Evolutionary conservation across 2,113 vertebrate species (phyloP).

Genomic region (Gallinago jamesoni): DNA sequence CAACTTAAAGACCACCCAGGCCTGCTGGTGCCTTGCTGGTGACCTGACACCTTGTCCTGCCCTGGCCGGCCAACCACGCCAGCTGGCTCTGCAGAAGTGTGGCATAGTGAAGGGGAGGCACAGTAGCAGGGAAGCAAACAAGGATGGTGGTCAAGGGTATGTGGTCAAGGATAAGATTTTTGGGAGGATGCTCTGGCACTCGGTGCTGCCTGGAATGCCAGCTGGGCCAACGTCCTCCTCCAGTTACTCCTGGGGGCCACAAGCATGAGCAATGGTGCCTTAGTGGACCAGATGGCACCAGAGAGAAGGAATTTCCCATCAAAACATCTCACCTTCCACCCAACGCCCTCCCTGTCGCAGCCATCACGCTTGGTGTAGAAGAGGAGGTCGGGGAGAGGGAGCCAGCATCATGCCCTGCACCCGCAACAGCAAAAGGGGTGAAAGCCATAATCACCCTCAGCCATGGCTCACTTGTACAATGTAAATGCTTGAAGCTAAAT

Average conservation of each 20-base stretch:
- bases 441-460: background rate
- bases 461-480: rapidly evolving
- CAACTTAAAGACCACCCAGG: rapidly evolving
- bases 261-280: background rate
- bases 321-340: background rate
- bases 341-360: background rate
- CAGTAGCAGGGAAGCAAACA: background rate
- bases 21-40: background rate
- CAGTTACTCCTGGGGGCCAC: background rate
- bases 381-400: background rate
- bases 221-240: rapidly evolving
- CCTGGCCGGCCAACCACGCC: rapidly evolving
- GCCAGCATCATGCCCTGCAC: rapidly evolving
- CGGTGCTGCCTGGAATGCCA: background rate
- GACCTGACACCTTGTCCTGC: background rate
- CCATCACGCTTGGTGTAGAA: background rate
- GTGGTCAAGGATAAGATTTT: background rate
- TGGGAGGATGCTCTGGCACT: background rate
- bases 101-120: background rate
- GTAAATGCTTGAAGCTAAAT: background rate
- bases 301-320: background rate
- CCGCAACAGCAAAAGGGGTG: rapidly evolving
- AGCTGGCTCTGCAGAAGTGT: background rate
- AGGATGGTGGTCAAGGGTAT: background rate
- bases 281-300: background rate